phyloP scores from a whole-genome alignment of 64 coral and sea anemone species.

The Stylophora pistillata region DNA sequence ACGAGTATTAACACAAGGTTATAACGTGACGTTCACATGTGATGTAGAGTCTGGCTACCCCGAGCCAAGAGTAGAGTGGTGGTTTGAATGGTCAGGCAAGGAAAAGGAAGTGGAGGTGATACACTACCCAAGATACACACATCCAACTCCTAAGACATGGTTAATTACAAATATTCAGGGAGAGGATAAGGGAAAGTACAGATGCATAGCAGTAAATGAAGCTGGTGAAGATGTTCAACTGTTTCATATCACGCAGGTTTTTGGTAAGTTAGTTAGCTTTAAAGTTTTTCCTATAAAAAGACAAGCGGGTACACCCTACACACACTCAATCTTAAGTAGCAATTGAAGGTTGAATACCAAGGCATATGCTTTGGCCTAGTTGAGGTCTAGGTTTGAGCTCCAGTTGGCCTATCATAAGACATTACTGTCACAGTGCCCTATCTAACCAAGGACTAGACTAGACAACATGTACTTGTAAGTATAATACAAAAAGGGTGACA shows the following conservation, averaged over 20 bases:
- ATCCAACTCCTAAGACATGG: neutral
- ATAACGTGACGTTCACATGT: conserved; percentile 18
- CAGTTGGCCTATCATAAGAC: too few species aligned
- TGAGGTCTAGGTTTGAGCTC: too few species aligned
- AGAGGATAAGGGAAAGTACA: neutral
- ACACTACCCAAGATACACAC: neutral
- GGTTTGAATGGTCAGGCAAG: neutral
- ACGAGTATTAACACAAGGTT: neutral
- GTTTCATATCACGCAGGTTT: neutral
- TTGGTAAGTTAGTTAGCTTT: neutral
- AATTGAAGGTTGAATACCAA: too few species aligned
- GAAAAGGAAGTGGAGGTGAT: neutral
- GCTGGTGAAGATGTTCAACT: neutral
- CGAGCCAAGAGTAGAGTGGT: conserved; percentile 2
- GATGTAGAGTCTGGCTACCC: neutral
- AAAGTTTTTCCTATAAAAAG: neutral
- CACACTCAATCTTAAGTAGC: too few species aligned
- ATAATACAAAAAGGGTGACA: too few species aligned
- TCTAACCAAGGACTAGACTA: neutral
- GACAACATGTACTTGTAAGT: neutral
- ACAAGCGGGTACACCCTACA: too few species aligned
- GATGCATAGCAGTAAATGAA: conserved; percentile 4
- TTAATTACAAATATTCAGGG: neutral
- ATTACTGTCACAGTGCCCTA: too few species aligned
- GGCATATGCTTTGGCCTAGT: too few species aligned